These are phyloP conservation scores for honey bee (Apis mellifera) DNA, from an alignment of 1,140 invertebrate genomes.

Conservation along the genomic window Amel_HAv3.1 CM009932.2:5747501-5748000, in stretches of 20 bases:
- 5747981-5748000: constrained; percentile 2
- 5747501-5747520: too few species aligned
- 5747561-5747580: neutral
- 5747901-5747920: neutral
- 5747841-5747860: constrained; percentile 78
- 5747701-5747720: constrained; percentile 76
- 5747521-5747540: neutral
- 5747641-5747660: constrained; percentile 56
- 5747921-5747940: too few species aligned
- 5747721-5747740: constrained; percentile 77
- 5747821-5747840: constrained; percentile 81
- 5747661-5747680: constrained; percentile 69
- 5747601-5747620: neutral
- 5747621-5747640: constrained; percentile 16
- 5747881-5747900: constrained; percentile 37
- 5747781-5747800: constrained; percentile 76
- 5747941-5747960: neutral
- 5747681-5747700: constrained; percentile 65
- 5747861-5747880: constrained; percentile 69
- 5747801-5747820: constrained; percentile 79
- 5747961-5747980: too few species aligned
- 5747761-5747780: constrained; percentile 82
- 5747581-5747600: neutral
- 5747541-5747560: neutral
- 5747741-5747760: constrained; percentile 80